Percentiles rank a stretch among this genome's conserved stretches.
Conservation (phyloP, 2,797 vertebrate genomes). For the Pseudochirops corinnae region DNA sequence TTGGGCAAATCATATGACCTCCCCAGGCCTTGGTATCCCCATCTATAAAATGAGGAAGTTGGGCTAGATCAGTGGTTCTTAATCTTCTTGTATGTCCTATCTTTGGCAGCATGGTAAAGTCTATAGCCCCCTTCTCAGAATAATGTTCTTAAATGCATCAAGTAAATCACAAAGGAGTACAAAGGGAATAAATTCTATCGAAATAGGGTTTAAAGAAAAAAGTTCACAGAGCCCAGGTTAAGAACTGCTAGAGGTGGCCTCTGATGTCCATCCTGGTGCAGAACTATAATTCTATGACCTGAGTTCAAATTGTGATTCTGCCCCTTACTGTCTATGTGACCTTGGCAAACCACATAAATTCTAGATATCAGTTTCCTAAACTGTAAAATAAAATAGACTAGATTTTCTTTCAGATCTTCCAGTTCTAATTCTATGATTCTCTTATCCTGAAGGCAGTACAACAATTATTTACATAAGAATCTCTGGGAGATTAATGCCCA, state of each 20-base stretch:
- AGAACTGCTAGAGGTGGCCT: not conserved
- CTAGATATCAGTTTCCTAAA: not conserved
- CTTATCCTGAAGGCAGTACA: not conserved
- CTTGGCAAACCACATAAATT: not conserved
- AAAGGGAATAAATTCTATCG: not conserved
- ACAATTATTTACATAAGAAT: not conserved
- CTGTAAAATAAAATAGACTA: not conserved
- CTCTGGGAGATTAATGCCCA: not conserved
- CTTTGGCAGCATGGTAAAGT: not conserved
- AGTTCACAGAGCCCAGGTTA: not conserved
- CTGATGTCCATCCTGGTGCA: not conserved
- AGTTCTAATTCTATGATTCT: not conserved
- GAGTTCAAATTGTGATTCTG: not conserved
- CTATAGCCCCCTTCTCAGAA: not conserved
- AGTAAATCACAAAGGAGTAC: not conserved
- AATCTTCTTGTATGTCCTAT: not conserved
- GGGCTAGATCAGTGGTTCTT: not conserved
- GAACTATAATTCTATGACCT: not conserved
- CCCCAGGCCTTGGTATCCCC: not conserved
- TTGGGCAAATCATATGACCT: not conserved
- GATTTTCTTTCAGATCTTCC: not conserved
- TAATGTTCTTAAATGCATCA: not conserved
- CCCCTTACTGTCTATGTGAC: not conserved
- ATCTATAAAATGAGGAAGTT: not conserved
- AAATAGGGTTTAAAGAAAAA: not conserved